A percentile compares a stretch with the other conserved stretches of the same genome.
Conservation (phyloP, 2,113 vertebrate genomes). For the Phylloscopus trochilus region DNA sequence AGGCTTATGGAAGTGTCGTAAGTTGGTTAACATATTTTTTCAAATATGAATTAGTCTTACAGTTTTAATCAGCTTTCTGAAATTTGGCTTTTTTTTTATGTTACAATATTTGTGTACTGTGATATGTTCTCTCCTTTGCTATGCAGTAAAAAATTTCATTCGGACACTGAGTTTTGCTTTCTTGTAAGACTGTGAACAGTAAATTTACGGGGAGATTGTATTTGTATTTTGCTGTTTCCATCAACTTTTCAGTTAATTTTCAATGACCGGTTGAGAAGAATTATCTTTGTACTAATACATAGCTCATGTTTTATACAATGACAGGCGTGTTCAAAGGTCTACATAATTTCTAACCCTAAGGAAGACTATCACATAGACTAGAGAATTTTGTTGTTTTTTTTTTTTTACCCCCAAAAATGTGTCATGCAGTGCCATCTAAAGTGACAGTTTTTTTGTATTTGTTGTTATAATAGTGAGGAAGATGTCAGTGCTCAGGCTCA, state of each 20-base stretch:
- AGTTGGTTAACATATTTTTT: not conserved
- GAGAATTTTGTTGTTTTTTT: not conserved
- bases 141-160: not conserved
- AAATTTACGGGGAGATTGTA: not conserved
- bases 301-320: not conserved
- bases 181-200: not conserved
- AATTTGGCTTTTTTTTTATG: not conserved
- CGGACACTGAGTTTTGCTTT: not conserved
- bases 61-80: not conserved
- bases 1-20: not conserved
- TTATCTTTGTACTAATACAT: not conserved
- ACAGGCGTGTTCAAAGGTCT: not conserved
- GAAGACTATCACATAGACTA: not conserved
- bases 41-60: not conserved
- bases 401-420: fast-evolving
- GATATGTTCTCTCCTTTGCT: not conserved
- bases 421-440: not conserved
- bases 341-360: not conserved
- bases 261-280: not conserved
- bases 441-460: not conserved
- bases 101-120: not conserved
- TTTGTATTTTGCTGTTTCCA: not conserved
- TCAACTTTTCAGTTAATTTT: not conserved
- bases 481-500: not conserved
- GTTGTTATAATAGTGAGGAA: not conserved